Evolutionary conservation across 2,113 vertebrate genomes (phyloP).

Genomic region (Syngnathus typhle): DNA sequence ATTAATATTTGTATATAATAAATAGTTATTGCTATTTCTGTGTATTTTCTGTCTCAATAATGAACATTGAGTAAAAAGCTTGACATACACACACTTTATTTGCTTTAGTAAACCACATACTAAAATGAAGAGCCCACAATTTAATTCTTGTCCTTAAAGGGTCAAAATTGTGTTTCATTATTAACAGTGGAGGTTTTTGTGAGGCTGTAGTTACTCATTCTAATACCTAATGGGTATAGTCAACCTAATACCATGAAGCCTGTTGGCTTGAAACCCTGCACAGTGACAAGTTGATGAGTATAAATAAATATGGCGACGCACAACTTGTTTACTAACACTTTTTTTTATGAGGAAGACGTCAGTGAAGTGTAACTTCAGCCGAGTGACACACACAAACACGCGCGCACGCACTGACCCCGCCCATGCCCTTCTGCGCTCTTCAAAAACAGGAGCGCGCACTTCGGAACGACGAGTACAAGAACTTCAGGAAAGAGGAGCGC

Average conservation of each 20-base stretch:
- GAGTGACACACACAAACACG: not conserved
- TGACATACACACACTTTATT: too few relatives aligned
- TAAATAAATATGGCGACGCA: constrained; percentile 1
- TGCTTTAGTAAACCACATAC: too few relatives aligned
- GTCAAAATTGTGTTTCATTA: too few relatives aligned
- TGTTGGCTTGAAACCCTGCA: not conserved
- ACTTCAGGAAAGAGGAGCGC: not conserved
- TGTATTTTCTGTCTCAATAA: too few relatives aligned
- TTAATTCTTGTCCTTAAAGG: too few relatives aligned
- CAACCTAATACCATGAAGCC: not conserved
- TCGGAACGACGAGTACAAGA: constrained; percentile 8
- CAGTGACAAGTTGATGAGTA: not conserved
- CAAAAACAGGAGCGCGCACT: constrained; percentile 41
- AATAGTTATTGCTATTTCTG: too few relatives aligned
- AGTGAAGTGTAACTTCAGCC: constrained; percentile 35
- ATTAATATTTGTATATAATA: too few relatives aligned
- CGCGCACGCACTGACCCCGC: constrained; percentile 29
- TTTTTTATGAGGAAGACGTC: constrained; percentile 35
- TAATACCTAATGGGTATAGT: not conserved
- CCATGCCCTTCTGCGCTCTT: constrained; percentile 28
- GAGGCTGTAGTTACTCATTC: too few relatives aligned
- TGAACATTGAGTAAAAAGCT: too few relatives aligned
- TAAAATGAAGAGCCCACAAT: too few relatives aligned
- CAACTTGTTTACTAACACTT: constrained; percentile 63
- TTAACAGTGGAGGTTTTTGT: not conserved